Conservation (phyloP, 2,888 invertebrate species). For the Drosophila nr. medialis region DNA sequence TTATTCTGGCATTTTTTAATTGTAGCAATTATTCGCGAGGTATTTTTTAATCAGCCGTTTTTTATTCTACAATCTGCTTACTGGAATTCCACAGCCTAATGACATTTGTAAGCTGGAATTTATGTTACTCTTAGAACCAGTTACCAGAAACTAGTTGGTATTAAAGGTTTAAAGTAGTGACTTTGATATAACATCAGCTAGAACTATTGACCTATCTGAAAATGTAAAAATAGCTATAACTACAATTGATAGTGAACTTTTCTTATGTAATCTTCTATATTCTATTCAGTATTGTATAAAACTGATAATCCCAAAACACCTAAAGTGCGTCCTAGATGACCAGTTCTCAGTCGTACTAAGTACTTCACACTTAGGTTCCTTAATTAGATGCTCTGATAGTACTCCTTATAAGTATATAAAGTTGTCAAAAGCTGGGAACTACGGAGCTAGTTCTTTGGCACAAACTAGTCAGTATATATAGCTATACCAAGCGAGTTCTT, state of each 20-base stretch:
- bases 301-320: neutral
- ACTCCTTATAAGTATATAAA: too few relatives aligned
- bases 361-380: neutral
- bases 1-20: slow-evolving; percentile 33
- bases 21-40: neutral
- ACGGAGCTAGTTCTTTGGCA: neutral
- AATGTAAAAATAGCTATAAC: neutral
- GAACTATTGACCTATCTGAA: neutral
- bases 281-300: neutral
- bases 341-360: neutral
- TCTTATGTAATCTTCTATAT: neutral
- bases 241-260: neutral
- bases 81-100: neutral
- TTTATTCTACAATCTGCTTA: neutral
- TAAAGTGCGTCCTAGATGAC: neutral
- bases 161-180: neutral
- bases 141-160: neutral
- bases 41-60: neutral
- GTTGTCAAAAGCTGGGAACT: neutral
- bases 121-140: neutral
- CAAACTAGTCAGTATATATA: neutral
- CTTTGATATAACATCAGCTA: too few relatives aligned
- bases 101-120: neutral
- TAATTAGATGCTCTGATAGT: neutral
- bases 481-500: neutral